Evolutionary conservation across 92 coral and sea anemone species (phyloP).

Genomic region (Zoanthus solanderi): DNA sequence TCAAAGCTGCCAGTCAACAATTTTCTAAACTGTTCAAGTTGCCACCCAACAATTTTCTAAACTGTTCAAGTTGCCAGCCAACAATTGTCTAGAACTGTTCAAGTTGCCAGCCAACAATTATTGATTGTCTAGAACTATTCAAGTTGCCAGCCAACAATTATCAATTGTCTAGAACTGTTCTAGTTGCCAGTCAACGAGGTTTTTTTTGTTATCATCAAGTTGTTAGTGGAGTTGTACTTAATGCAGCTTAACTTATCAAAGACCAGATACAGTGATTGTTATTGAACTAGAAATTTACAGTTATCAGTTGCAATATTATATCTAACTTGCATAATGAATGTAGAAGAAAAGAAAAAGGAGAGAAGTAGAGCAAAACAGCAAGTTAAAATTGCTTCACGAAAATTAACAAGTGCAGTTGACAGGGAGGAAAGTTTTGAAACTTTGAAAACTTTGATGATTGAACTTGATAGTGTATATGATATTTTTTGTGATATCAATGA

Average conservation of each 20-base stretch:
- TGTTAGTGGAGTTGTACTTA: too few species aligned
- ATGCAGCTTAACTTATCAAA: too few species aligned
- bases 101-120: too few species aligned
- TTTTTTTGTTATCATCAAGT: too few species aligned
- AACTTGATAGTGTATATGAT: slow-evolving; percentile 63
- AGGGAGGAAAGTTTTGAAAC: slow-evolving; percentile 56
- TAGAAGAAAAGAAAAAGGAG: slow-evolving; percentile 61
- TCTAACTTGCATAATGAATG: slow-evolving; percentile 23
- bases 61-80: too few species aligned
- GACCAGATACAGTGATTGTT: not conserved
- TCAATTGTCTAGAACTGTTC: too few species aligned
- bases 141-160: too few species aligned
- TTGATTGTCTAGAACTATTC: too few species aligned
- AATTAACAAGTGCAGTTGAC: slow-evolving; percentile 50
- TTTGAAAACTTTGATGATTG: slow-evolving; percentile 56
- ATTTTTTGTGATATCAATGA: slow-evolving; percentile 66
- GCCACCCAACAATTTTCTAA: too few species aligned
- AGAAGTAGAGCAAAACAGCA: slow-evolving; percentile 71
- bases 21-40: too few species aligned
- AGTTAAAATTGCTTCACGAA: slow-evolving; percentile 55
- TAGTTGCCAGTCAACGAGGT: too few species aligned
- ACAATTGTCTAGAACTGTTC: too few species aligned
- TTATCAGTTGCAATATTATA: not conserved
- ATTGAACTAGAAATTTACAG: not conserved
- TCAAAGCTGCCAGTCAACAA: not conserved